A percentile compares a stretch with the other conserved stretches of the same genome.
Evolutionary conservation across 2,888 invertebrate genomes (phyloP).

Genomic region (Athripsodes cinereus): DNA sequence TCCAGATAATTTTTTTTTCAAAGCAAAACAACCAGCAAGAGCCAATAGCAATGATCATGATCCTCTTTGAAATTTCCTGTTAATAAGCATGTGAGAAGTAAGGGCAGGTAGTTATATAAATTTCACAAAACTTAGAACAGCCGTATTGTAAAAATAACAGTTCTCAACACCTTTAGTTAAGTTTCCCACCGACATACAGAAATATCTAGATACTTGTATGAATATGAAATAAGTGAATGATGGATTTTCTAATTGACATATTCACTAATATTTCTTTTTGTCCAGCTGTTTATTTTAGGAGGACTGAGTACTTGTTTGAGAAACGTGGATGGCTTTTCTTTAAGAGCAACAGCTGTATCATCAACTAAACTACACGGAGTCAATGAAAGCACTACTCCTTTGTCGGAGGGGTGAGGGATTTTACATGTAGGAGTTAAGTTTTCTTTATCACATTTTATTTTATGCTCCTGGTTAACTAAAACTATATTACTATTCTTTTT

Average conservation of each 20-base stretch:
- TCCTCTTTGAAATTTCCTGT: no score
- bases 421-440: slow-evolving; percentile 29
- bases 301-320: slow-evolving; percentile 54
- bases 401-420: slow-evolving; percentile 10
- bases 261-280: slow-evolving; percentile 28
- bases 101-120: no score
- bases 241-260: slow-evolving; percentile 12
- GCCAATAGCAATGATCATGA: no score
- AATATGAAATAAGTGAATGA: not conserved
- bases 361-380: slow-evolving; percentile 27
- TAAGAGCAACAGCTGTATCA: slow-evolving; percentile 34
- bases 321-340: slow-evolving; percentile 50
- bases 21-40: no score
- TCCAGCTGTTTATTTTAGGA: slow-evolving; percentile 47
- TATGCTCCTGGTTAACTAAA: slow-evolving; percentile 19
- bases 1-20: no score
- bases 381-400: slow-evolving; percentile 26
- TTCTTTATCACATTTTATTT: slow-evolving; percentile 29
- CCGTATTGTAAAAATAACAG: no score
- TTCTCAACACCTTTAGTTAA: no score
- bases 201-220: no score
- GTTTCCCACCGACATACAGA: no score
- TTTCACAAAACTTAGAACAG: no score
- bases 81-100: no score
- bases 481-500: slow-evolving; percentile 19